Evolutionary conservation across 2,797 vertebrate species (phyloP).

Genomic region (Sciaenops ocellatus): DNA sequence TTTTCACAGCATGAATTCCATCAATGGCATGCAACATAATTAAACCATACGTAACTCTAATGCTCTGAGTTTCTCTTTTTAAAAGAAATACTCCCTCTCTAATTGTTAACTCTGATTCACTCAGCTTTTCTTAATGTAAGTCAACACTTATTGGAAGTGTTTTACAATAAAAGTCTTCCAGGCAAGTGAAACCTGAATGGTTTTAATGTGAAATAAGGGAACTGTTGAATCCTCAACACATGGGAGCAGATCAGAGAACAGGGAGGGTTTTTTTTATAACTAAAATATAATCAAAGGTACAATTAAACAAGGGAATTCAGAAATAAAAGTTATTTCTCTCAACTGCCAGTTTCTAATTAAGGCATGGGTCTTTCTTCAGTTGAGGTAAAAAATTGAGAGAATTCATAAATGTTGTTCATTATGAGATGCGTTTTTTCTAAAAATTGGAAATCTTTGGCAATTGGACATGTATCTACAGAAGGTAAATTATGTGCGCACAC

Average conservation of each 20-base stretch:
- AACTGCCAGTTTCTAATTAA: not conserved
- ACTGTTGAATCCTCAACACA: not conserved
- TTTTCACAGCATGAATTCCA: conserved; percentile 33
- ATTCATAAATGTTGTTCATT: not conserved
- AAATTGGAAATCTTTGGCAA: not conserved
- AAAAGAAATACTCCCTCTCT: conserved; percentile 4
- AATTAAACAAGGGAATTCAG: not conserved
- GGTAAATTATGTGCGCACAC: conserved; percentile 19
- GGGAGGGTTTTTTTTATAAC: not conserved
- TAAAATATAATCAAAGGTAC: conserved; percentile 1
- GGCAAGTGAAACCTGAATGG: not conserved
- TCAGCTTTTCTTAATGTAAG: conserved; percentile 1
- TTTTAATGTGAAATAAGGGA: conserved; percentile 8
- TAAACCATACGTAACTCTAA: not conserved
- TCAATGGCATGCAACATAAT: not conserved
- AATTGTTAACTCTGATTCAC: not conserved
- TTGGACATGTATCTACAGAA: conserved; percentile 9
- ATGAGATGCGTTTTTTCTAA: not conserved
- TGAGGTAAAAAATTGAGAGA: not conserved
- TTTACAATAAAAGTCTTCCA: conserved; percentile 7
- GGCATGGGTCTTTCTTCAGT: not conserved
- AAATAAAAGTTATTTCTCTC: not conserved
- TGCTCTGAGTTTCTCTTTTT: not conserved
- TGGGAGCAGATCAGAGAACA: not conserved
- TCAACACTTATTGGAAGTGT: conserved; percentile 13